These are phyloP conservation scores for Pseudobourletiella spinata DNA, from an alignment of 1,140 invertebrate species.

Conservation along the genomic window DNA sequence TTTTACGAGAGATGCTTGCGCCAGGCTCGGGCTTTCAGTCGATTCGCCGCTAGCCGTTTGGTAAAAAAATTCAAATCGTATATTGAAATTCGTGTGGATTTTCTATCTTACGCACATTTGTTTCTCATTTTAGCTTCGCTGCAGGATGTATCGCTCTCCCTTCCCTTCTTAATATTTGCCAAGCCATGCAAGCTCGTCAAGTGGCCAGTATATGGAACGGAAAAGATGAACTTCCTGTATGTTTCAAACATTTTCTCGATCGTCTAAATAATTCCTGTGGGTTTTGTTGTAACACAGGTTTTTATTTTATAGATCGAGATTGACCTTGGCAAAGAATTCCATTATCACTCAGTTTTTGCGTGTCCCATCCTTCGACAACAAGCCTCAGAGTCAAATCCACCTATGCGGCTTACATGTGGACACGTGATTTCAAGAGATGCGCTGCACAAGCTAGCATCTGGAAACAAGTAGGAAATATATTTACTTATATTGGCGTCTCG, in stretches of 20 bases:
- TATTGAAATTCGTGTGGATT: background rate
- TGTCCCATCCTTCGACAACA: constrained; percentile 96
- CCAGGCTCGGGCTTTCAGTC: constrained; percentile 77
- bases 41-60: constrained; percentile 68
- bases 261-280: no score
- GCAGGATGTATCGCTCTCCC: constrained; percentile 88
- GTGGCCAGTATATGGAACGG: constrained; percentile 89
- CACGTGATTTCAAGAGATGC: constrained; percentile 98
- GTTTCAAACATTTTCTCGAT: constrained; percentile 40
- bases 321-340: constrained; percentile 71
- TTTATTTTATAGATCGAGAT: constrained; percentile 67
- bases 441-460: constrained; percentile 83
- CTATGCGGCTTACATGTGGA: constrained; percentile 91
- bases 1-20: constrained; percentile 87
- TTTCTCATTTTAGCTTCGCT: constrained; percentile 57
- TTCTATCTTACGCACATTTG: no score
- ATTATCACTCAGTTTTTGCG: constrained; percentile 96
- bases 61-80: constrained; percentile 41
- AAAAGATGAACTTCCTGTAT: constrained; percentile 90
- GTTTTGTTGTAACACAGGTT: background rate
- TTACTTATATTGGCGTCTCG: background rate
- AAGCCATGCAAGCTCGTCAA: constrained; percentile 92
- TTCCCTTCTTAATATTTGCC: constrained; percentile 84
- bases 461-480: constrained; percentile 84
- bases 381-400: constrained; percentile 91